Percentiles rank a stretch among this genome's conserved stretches.
Evolutionary conservation across 92 coral and sea anemone species (phyloP).

Genomic region (Palythoa heliodiscus): DNA sequence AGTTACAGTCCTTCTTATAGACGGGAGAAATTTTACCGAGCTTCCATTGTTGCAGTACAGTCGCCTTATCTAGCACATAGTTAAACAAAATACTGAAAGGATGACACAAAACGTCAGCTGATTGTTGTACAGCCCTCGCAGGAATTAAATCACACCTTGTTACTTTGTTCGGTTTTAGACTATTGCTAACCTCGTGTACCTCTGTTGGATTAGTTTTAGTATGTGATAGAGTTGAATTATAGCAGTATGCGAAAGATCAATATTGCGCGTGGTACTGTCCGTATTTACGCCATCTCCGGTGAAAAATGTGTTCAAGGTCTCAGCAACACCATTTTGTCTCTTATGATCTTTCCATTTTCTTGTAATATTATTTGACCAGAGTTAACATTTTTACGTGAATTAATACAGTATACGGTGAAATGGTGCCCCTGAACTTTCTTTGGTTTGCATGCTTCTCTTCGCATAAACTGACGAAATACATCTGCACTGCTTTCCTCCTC

Average conservation of each 20-base stretch:
- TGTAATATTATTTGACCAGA: neutral
- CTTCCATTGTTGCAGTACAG: constrained; percentile 44
- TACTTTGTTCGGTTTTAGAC: constrained; percentile 55
- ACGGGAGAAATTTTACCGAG: constrained; percentile 28
- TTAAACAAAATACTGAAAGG: constrained; percentile 46
- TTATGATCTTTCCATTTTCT: constrained; percentile 2
- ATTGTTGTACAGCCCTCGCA: constrained; percentile 47
- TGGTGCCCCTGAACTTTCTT: neutral
- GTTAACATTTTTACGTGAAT: neutral
- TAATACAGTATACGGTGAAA: neutral
- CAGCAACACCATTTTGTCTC: neutral
- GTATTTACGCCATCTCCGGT: neutral
- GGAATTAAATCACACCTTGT: constrained; percentile 57
- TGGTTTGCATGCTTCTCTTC: neutral
- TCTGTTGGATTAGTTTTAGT: constrained; percentile 57
- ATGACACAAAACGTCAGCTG: constrained; percentile 54
- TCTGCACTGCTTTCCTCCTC: neutral
- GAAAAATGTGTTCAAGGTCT: neutral
- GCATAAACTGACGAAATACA: neutral
- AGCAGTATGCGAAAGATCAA: neutral
- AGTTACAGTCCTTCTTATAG: constrained; percentile 35
- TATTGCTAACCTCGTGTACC: constrained; percentile 47
- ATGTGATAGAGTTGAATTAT: constrained; percentile 31
- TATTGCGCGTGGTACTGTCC: neutral
- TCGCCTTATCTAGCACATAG: constrained; percentile 27